phyloP scores from a whole-genome alignment of 2,888 invertebrate genomes.

The Drosophila imparisetae region DNA sequence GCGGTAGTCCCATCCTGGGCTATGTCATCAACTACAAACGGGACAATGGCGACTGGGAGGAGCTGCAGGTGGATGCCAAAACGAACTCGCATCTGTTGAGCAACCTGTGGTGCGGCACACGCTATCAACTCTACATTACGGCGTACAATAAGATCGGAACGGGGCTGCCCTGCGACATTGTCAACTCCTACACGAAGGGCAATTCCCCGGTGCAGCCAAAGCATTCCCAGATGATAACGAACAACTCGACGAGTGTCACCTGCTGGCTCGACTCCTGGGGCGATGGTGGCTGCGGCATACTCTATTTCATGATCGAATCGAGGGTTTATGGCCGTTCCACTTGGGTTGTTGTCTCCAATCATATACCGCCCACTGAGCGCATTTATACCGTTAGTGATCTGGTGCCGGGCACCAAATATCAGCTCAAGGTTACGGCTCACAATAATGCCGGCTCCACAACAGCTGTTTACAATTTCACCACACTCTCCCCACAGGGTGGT shows the following conservation, averaged over 20 bases:
- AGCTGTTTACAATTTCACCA: conserved; percentile 93
- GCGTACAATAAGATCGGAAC: conserved; percentile 96
- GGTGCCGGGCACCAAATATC: conserved; percentile 90
- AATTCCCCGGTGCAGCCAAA: conserved; percentile 92
- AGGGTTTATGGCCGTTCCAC: conserved; percentile 86
- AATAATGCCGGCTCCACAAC: conserved; percentile 94
- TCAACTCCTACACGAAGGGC: conserved; percentile 93
- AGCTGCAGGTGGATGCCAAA: conserved; percentile 93
- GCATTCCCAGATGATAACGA: conserved; percentile 92
- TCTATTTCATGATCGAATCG: conserved; percentile 94
- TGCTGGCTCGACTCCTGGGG: conserved; percentile 95
- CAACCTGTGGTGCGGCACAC: conserved; percentile 94
- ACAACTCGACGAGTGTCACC: conserved; percentile 94
- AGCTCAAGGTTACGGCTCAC: conserved; percentile 90
- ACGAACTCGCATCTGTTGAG: conserved; percentile 91
- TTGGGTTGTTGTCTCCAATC: conserved; percentile 93
- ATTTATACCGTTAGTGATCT: conserved; percentile 92
- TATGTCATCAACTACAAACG: conserved; percentile 96
- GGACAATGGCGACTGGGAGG: conserved; percentile 96
- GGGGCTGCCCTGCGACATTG: conserved; percentile 94
- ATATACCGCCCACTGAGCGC: conserved; percentile 92
- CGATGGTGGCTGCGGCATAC: conserved; percentile 94
- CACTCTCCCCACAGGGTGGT: conserved; percentile 91
- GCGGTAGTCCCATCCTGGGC: conserved; percentile 92
- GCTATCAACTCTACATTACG: conserved; percentile 94